phyloP scores from a whole-genome alignment of 2,797 vertebrate species.

The Myotis daubentonii region DNA sequence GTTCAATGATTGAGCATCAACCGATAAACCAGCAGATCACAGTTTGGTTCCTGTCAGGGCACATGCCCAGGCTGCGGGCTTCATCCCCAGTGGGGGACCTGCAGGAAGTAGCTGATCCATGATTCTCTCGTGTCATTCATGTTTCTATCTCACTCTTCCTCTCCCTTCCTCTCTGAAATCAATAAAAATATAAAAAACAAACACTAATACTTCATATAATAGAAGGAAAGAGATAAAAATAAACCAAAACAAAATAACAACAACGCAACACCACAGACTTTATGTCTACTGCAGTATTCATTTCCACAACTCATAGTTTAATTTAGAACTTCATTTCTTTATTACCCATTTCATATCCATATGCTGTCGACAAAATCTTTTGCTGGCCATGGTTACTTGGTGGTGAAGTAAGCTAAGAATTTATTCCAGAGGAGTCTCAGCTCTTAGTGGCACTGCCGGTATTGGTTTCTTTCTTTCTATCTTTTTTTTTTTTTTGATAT shows the following conservation, averaged over 20 bases:
- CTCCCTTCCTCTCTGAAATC: too few species aligned
- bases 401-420: not conserved
- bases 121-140: too few species aligned
- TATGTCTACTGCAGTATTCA: not conserved
- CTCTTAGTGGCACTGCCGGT: not conserved
- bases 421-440: not conserved
- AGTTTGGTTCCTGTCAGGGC: too few species aligned
- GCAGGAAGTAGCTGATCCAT: too few species aligned
- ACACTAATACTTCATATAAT: not conserved
- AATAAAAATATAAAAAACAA: too few species aligned
- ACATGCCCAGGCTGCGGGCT: too few species aligned
- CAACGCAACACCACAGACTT: not conserved
- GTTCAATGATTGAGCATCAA: too few species aligned
- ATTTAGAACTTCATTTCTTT: slow-evolving; percentile 15
- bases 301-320: not conserved
- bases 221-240: not conserved
- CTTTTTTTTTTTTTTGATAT: not conserved
- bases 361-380: not conserved
- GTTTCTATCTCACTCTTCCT: too few species aligned
- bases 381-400: not conserved
- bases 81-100: too few species aligned
- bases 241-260: not conserved
- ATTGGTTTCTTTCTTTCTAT: too few species aligned
- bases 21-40: too few species aligned
- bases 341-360: not conserved